Conservation (phyloP, 2,888 invertebrate genomes). For the Protodeltote pygarga region DNA sequence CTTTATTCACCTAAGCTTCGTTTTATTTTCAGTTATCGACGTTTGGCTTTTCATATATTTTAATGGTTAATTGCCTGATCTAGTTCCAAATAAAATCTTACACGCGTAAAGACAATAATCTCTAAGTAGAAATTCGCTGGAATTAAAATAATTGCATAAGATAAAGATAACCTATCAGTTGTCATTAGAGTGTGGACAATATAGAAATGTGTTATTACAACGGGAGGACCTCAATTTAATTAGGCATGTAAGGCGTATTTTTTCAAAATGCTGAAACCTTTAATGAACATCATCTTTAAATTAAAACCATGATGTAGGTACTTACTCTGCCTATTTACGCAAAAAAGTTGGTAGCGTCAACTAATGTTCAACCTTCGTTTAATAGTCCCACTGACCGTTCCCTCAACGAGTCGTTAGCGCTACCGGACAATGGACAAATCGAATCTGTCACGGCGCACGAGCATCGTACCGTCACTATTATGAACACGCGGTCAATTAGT, state of each 20-base stretch:
- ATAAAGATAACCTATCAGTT: too few relatives aligned
- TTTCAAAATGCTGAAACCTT: background rate
- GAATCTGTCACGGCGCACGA: slow-evolving; percentile 70
- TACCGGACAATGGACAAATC: slow-evolving; percentile 73
- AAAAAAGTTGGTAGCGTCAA: background rate
- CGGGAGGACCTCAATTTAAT: background rate
- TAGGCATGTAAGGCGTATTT: background rate
- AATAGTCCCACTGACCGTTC: slow-evolving; percentile 36
- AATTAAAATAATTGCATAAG: too few relatives aligned
- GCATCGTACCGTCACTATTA: slow-evolving; percentile 43
- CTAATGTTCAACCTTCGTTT: slow-evolving; percentile 34
- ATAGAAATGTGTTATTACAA: background rate
- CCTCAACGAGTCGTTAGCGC: slow-evolving; percentile 70
- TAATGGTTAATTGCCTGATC: too few relatives aligned
- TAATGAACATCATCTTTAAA: slow-evolving; percentile 5
- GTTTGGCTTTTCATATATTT: too few relatives aligned
- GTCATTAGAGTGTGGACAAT: too few relatives aligned
- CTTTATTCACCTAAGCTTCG: slow-evolving; percentile 1
- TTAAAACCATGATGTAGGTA: background rate
- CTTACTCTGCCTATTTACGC: background rate
- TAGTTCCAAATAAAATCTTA: too few relatives aligned
- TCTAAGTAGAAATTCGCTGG: too few relatives aligned
- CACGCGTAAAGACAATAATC: too few relatives aligned
- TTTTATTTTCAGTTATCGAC: background rate
- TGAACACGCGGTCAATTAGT: slow-evolving; percentile 15